Evolutionary conservation across 2,888 invertebrate genomes (phyloP), one percentile per base, ranked within the genome.

Genomic region (Onchidella celtica): DNA sequence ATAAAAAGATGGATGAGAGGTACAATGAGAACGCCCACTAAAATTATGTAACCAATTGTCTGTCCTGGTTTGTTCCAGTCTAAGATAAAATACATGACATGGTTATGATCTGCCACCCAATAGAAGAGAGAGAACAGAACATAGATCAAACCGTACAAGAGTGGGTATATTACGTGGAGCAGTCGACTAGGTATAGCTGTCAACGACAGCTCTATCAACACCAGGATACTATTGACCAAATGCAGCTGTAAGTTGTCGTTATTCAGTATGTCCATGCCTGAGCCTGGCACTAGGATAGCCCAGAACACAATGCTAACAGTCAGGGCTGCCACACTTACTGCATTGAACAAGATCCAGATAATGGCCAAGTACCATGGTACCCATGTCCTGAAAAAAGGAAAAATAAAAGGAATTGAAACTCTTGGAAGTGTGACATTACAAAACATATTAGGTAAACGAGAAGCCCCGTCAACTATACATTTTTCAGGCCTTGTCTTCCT

Each of bases 231-330:
- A 76, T 91, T 92, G 21, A 91, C 75, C 6, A 86, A 86, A 84
- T 92, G 92, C 0, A 91, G 83, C 70, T 91, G 88, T 24, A 91
- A 38, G 81, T 91, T 91, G 86, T 73, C 29, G 72, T 84, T 21
- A 27, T 29, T 80, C 34, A 75, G 24, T 3, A 61, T 6, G 6
- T 24, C 72, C 34, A 66, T 24, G 40, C 11, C 38, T 57, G 88
- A 77, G 24, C 79, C 55, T 6, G 90, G 90, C 81, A 86, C 90
- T 0, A 92, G 85, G 61, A 89, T 85, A 0, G 83, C 81, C 86
- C 90, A 92, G 79, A 91, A 92, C 6, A 90, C 84, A 0, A 90
- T n/a, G 4, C 91, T 89, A 11, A 92, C 91, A 73, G 91, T 83
- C 0, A 90, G 14, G 4, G 89, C 87, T 1, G 82, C 86, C 9